phyloP scores from a whole-genome alignment of 2,888 invertebrate species.

The Prosapia bicincta region DNA sequence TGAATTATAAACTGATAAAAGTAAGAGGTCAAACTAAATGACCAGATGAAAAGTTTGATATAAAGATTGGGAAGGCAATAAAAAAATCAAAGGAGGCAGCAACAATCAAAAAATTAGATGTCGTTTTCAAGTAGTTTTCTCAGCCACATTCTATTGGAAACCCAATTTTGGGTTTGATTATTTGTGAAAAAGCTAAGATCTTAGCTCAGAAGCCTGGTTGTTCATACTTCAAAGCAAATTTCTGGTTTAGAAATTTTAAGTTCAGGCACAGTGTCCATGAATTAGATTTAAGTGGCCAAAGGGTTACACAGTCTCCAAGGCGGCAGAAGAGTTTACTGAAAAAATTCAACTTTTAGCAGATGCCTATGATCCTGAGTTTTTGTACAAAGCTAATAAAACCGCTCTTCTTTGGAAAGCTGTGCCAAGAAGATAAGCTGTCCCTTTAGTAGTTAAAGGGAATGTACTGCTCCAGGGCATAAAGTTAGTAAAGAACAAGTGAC shows the following conservation, averaged over 20 bases:
- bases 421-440: constrained; percentile 38
- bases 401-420: constrained; percentile 6
- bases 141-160: neutral
- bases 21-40: no score
- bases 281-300: neutral
- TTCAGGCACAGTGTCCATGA: neutral
- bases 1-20: no score
- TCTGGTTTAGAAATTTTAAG: neutral
- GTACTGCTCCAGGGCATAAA: constrained; percentile 42
- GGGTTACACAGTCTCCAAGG: neutral
- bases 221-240: neutral
- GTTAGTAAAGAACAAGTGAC: constrained; percentile 39
- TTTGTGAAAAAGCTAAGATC: no score
- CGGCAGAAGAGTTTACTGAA: neutral
- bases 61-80: neutral
- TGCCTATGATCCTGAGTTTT: no score
- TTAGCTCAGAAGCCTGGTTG: no score
- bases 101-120: neutral
- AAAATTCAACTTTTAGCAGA: neutral
- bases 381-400: constrained; percentile 42
- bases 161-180: no score
- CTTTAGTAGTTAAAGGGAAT: constrained; percentile 40
- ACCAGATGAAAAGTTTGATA: no score
- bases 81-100: neutral
- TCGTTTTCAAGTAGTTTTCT: neutral